Percentiles rank a stretch among this genome's conserved stretches.
Evolutionary conservation across 2,797 vertebrate genomes (phyloP).

Genomic region (Diglossa cyanea): DNA sequence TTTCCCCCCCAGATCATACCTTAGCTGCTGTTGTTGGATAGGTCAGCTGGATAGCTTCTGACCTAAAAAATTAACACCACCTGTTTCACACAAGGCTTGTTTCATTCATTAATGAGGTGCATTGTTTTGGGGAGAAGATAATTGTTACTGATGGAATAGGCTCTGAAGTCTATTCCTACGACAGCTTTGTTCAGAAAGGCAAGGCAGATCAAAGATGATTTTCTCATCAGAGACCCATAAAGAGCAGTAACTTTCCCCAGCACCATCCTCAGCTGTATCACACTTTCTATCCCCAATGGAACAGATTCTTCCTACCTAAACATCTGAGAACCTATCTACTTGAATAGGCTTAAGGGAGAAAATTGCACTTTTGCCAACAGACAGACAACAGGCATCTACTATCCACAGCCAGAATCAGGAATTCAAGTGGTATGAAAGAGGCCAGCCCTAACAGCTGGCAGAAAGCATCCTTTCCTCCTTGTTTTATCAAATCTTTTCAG

Average conservation of each 20-base stretch:
- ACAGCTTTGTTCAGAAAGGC: not conserved
- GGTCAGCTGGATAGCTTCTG: not conserved
- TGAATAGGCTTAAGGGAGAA: not conserved
- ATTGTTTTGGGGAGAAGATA: not conserved
- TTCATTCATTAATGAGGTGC: not conserved
- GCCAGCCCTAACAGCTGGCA: not conserved
- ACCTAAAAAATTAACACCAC: slow-evolving; percentile 19
- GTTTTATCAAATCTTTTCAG: not conserved
- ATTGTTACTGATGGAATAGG: not conserved
- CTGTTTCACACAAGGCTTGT: not conserved
- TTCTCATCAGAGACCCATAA: not conserved
- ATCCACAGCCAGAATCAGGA: not conserved
- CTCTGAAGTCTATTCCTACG: not conserved
- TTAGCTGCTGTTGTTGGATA: not conserved
- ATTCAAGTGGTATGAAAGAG: not conserved
- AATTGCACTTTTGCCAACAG: not conserved
- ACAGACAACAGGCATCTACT: not conserved
- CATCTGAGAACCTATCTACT: not conserved
- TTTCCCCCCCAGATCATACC: not conserved
- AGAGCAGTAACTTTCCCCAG: not conserved
- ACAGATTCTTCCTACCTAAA: not conserved
- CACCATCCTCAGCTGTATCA: not conserved
- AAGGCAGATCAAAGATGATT: not conserved
- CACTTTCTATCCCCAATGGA: not conserved
- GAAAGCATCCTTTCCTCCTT: not conserved